These are phyloP conservation scores for Heteromormyrus szaboi DNA, from an alignment of 2,797 vertebrate genomes.

Conservation along the genomic window DNA sequence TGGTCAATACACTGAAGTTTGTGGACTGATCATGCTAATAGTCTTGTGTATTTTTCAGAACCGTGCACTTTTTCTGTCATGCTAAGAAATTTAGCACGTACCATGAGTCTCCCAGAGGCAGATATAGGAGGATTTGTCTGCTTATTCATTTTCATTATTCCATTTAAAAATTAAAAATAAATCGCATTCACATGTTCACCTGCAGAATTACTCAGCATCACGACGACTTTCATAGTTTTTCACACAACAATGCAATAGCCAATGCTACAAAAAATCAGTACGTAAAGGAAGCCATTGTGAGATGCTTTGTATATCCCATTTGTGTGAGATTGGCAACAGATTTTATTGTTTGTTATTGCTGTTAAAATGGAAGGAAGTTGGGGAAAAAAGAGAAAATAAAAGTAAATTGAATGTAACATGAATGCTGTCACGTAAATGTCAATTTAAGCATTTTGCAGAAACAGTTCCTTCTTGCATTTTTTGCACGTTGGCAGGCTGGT, in stretches of 20 bases:
- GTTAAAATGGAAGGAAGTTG: neutral
- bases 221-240: neutral
- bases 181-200: neutral
- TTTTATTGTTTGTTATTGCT: neutral
- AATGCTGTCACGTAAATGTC: neutral
- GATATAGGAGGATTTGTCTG: neutral
- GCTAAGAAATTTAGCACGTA: neutral
- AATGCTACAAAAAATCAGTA: neutral
- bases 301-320: neutral
- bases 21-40: neutral
- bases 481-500: constrained; percentile 79
- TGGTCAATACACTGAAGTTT: neutral
- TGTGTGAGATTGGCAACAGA: neutral
- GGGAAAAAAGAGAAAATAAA: neutral
- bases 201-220: neutral
- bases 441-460: constrained; percentile 10
- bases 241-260: neutral
- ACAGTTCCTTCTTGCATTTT: constrained; percentile 54
- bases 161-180: neutral
- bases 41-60: neutral
- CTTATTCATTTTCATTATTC: neutral
- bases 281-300: neutral
- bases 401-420: neutral
- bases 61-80: neutral
- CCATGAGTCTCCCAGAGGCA: neutral